A percentile compares a stretch with the other conserved stretches of the same genome.
These are phyloP conservation scores for Euschistus heros DNA, from an alignment of 1,140 invertebrate species.

Conservation along the genomic window DNA sequence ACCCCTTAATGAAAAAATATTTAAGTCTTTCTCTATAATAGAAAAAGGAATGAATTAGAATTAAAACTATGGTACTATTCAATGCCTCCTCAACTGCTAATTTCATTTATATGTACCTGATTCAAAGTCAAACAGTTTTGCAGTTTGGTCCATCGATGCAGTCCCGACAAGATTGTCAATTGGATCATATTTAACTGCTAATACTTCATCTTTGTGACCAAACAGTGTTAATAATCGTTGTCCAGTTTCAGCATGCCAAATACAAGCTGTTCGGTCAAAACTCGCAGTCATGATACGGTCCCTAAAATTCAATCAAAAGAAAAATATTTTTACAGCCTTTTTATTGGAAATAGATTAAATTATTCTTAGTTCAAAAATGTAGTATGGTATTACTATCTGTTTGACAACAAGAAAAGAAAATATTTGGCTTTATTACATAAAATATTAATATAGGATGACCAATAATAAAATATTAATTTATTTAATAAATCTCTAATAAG, in stretches of 20 bases:
- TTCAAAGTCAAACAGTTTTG: conserved; percentile 55
- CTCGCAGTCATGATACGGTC: conserved; percentile 65
- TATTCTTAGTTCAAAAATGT: too few relatives aligned
- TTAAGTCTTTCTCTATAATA: background rate
- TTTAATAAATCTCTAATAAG: too few relatives aligned
- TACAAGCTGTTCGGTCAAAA: conserved; percentile 64
- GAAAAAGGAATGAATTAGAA: background rate
- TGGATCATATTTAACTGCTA: conserved; percentile 54
- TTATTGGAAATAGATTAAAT: background rate
- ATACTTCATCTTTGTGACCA: conserved; percentile 63
- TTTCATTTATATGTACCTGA: conserved; percentile 36
- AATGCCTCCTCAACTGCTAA: background rate
- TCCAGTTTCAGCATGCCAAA: conserved; percentile 56
- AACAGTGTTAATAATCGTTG: conserved; percentile 55
- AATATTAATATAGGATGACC: too few relatives aligned
- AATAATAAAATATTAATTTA: too few relatives aligned
- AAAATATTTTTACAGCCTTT: background rate
- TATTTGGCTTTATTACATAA: too few relatives aligned
- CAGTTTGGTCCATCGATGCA: conserved; percentile 63
- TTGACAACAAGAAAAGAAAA: too few relatives aligned
- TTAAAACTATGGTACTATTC: background rate
- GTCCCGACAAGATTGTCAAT: conserved; percentile 50
- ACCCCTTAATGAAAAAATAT: conserved; percentile 35
- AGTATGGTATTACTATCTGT: too few relatives aligned
- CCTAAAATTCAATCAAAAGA: conserved; percentile 37